Conservation (phyloP, 2,113 vertebrate species). For the Perccottus glenii region DNA sequence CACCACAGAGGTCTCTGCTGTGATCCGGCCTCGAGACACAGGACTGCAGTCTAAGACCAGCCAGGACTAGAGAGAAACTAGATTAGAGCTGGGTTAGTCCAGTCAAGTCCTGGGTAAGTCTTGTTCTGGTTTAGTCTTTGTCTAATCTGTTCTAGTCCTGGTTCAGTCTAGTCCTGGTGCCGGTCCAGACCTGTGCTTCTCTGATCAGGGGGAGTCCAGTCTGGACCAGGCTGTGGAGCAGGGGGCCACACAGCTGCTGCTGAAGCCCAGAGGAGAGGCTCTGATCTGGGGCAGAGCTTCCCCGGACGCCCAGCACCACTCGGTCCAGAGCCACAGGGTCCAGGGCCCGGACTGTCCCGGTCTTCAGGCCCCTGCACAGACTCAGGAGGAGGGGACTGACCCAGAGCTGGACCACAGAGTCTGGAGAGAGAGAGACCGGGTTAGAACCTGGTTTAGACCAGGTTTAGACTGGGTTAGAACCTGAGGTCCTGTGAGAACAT, state of each 20-base stretch:
- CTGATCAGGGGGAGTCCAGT: constrained; percentile 65
- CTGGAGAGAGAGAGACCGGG: no score
- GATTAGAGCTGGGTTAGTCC: no score
- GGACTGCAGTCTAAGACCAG: constrained; percentile 78
- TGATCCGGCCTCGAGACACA: constrained; percentile 72
- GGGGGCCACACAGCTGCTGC: constrained; percentile 63
- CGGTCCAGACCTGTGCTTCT: constrained; percentile 45
- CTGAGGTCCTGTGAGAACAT: no score
- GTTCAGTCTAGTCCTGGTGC: no score
- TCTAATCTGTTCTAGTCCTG: no score
- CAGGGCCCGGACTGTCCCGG: constrained; percentile 54
- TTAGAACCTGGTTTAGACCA: no score
- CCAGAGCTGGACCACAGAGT: neutral
- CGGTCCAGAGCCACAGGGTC: constrained; percentile 59
- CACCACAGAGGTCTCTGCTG: constrained; percentile 67
- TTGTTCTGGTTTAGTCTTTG: no score
- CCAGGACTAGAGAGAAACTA: constrained; percentile 3
- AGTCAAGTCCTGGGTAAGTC: no score
- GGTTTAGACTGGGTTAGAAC: no score
- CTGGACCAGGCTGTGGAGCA: constrained; percentile 67
- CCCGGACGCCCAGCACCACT: constrained; percentile 75
- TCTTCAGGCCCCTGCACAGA: constrained; percentile 24
- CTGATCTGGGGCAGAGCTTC: constrained; percentile 59
- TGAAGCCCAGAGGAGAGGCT: constrained; percentile 59
- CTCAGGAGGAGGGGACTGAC: constrained; percentile 52